Conservation (phyloP, 2,888 invertebrate species). For the Carcina quercana region DNA sequence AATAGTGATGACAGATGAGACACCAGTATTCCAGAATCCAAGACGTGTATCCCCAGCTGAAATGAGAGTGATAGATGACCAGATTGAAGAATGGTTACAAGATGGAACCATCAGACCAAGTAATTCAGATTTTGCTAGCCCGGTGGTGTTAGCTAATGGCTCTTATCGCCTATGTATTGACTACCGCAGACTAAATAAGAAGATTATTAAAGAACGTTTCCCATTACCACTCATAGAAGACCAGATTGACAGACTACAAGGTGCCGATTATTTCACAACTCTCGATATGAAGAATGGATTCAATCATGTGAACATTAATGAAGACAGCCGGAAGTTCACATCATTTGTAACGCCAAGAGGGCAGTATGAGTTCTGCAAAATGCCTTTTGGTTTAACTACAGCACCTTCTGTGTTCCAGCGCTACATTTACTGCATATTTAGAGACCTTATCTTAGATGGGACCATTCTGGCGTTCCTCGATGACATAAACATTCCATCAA, state of each 20-base stretch:
- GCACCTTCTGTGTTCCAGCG: constrained; percentile 21
- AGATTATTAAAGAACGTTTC: constrained; percentile 28
- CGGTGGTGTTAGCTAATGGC: constrained; percentile 16
- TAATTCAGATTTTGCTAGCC: constrained; percentile 18
- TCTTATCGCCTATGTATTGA: constrained; percentile 28
- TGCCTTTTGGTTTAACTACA: constrained; percentile 42
- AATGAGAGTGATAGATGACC: constrained; percentile 5
- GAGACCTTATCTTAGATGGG: constrained; percentile 15
- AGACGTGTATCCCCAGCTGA: constrained; percentile 11
- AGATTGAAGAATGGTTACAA: constrained; percentile 7
- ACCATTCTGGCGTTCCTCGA: constrained; percentile 17
- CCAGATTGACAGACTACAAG: constrained; percentile 32
- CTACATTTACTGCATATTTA: constrained; percentile 9
- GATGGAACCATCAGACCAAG: constrained; percentile 8
- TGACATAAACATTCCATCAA: constrained; percentile 16
- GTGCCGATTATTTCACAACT: constrained; percentile 12
- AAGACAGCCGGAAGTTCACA: constrained; percentile 27
- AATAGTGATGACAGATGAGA: constrained; percentile 9
- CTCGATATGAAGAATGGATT: constrained; percentile 32
- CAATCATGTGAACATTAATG: constrained; percentile 31
- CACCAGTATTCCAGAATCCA: constrained; percentile 7
- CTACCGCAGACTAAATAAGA: constrained; percentile 31
- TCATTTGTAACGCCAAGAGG: constrained; percentile 37
- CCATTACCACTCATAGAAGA: constrained; percentile 38
- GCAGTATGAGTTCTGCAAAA: constrained; percentile 21